Evolutionary conservation across 2,797 vertebrate species (phyloP).

Genomic region (Xyrichtys novacula): DNA sequence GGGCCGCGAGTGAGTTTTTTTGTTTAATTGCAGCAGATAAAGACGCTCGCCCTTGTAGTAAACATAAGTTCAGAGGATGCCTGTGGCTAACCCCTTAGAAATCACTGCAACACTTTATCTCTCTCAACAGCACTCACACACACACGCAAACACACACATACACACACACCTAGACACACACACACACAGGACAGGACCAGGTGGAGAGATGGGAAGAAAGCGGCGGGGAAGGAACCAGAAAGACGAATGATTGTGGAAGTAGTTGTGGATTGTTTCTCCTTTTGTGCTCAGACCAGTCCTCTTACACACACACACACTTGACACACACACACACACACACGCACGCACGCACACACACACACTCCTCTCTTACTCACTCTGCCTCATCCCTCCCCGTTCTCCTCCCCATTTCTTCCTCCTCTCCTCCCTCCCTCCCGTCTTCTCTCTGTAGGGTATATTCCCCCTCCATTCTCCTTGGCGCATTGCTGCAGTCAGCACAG

Average conservation of each 20-base stretch:
- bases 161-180: slow-evolving; percentile 28
- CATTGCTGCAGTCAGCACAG: slow-evolving; percentile 86
- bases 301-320: slow-evolving; percentile 29
- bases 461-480: slow-evolving; percentile 85
- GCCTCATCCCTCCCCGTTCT: slow-evolving; percentile 52
- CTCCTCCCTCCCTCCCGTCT: slow-evolving; percentile 35
- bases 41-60: slow-evolving; percentile 44
- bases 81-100: slow-evolving; percentile 64
- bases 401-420: slow-evolving; percentile 17
- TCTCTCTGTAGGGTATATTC: slow-evolving; percentile 82
- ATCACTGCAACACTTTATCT: slow-evolving; percentile 76
- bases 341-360: slow-evolving; percentile 25
- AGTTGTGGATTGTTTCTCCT: slow-evolving; percentile 69
- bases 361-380: slow-evolving; percentile 55
- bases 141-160: slow-evolving; percentile 12
- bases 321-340: slow-evolving; percentile 38
- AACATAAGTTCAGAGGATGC: slow-evolving; percentile 63
- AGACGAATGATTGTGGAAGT: slow-evolving; percentile 78
- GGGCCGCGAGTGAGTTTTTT: slow-evolving; percentile 6
- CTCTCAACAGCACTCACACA: slow-evolving; percentile 45
- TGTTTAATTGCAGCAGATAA: slow-evolving; percentile 55
- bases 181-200: slow-evolving; percentile 15
- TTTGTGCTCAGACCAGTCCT: slow-evolving; percentile 45
- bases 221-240: slow-evolving; percentile 42
- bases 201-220: slow-evolving; percentile 35